Conservation (phyloP, 2,888 invertebrate genomes). For the Tanytarsus gracilentus region DNA sequence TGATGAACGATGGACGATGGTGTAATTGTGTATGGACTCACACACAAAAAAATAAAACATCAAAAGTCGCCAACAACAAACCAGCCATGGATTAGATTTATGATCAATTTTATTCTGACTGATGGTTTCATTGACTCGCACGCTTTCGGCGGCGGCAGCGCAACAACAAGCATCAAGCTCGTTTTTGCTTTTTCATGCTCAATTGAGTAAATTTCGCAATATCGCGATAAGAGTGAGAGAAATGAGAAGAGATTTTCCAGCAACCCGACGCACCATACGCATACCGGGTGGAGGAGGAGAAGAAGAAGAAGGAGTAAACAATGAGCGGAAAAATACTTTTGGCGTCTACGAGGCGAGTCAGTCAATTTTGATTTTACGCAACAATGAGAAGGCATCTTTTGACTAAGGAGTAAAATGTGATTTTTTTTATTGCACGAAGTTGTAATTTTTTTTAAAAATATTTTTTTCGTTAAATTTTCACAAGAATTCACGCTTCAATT, state of each 20-base stretch:
- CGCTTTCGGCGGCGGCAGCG: background rate
- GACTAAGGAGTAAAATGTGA: too few species aligned
- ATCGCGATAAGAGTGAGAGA: background rate
- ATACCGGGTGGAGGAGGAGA: background rate
- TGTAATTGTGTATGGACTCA: too few species aligned
- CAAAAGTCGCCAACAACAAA: slow-evolving; percentile 9
- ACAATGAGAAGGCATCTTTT: too few species aligned
- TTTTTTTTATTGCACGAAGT: too few species aligned
- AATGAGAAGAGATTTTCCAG: background rate
- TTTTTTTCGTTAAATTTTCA: too few species aligned
- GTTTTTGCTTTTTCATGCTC: too few species aligned
- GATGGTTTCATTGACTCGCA: slow-evolving; percentile 9
- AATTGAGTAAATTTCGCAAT: background rate
- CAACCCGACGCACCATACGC: background rate
- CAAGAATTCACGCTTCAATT: too few species aligned
- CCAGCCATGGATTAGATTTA: too few species aligned
- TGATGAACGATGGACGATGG: too few species aligned
- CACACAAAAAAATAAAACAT: too few species aligned
- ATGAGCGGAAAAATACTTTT: slow-evolving; percentile 27
- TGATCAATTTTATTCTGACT: slow-evolving; percentile 1
- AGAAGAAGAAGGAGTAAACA: slow-evolving; percentile 16
- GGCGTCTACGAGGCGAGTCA: slow-evolving; percentile 30
- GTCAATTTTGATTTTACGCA: slow-evolving; percentile 30
- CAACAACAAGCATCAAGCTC: too few species aligned
- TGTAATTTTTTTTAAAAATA: too few species aligned